Percentiles rank a stretch among this genome's conserved stretches.
phyloP scores from a whole-genome alignment of 1,140 invertebrate genomes.

The Nephotettix cincticeps region DNA sequence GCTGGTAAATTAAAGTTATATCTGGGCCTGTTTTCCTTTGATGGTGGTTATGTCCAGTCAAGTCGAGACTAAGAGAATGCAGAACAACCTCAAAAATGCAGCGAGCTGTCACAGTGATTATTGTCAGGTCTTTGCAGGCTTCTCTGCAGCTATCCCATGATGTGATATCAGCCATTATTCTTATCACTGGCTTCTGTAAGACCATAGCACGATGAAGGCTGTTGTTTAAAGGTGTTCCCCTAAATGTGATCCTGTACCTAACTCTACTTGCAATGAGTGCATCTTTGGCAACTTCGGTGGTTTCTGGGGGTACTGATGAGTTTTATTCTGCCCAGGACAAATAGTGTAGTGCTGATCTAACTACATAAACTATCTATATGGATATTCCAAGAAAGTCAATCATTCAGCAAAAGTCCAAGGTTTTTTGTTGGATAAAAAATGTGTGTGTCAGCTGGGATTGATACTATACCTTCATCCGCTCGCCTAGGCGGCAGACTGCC shows the following conservation, averaged over 20 bases:
- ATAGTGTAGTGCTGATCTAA: too few relatives aligned
- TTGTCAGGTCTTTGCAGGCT: not conserved
- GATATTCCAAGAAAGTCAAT: too few relatives aligned
- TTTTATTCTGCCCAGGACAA: too few relatives aligned
- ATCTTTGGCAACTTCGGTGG: not conserved
- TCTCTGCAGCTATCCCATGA: conserved; percentile 13
- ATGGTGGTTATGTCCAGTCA: not conserved
- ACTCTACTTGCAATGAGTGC: not conserved
- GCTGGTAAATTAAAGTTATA: not conserved
- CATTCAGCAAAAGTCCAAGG: too few relatives aligned
- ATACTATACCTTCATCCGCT: too few relatives aligned
- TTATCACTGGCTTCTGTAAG: not conserved
- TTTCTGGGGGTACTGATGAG: too few relatives aligned
- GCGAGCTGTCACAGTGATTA: not conserved
- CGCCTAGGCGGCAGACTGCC: too few relatives aligned
- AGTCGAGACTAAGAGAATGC: not conserved
- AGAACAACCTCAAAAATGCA: not conserved
- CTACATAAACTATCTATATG: too few relatives aligned
- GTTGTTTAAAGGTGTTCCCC: not conserved
- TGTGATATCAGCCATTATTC: not conserved
- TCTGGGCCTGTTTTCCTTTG: not conserved
- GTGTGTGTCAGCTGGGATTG: too few relatives aligned
- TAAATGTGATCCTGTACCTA: not conserved
- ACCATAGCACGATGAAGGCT: not conserved
- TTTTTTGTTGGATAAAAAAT: too few relatives aligned